A percentile compares a stretch with the other conserved stretches of the same genome.
Conservation (phyloP, 2,888 invertebrate genomes). For the Drosophila nigritarsus region DNA sequence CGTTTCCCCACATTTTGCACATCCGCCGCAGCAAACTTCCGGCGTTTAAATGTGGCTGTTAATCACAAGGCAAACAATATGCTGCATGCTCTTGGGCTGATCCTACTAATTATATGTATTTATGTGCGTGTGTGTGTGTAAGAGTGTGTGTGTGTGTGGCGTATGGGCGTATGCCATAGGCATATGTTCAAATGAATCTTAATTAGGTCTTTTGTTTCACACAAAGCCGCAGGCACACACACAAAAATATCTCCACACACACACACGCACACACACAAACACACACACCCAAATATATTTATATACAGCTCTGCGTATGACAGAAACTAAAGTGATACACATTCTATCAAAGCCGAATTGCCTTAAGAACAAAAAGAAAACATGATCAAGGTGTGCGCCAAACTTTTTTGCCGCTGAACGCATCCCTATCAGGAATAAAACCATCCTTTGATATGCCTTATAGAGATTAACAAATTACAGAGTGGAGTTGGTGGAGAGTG, state of each 20-base stretch:
- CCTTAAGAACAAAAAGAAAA: neutral
- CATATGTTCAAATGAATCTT: slow-evolving; percentile 68
- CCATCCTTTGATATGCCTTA: neutral
- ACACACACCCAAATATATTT: neutral
- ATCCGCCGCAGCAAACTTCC: slow-evolving; percentile 25
- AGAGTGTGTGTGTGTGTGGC: neutral
- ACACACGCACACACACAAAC: neutral
- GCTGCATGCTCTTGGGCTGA: slow-evolving; percentile 64
- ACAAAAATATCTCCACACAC: neutral
- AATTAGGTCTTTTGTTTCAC: slow-evolving; percentile 60
- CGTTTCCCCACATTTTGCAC: slow-evolving; percentile 5
- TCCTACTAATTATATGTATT: slow-evolving; percentile 61
- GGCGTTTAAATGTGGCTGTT: slow-evolving; percentile 63
- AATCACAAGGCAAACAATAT: slow-evolving; percentile 76
- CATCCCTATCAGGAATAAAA: neutral
- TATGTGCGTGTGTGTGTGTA: neutral
- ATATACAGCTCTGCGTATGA: slow-evolving; percentile 11
- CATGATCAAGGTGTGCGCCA: slow-evolving; percentile 6
- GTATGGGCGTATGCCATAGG: slow-evolving; percentile 17
- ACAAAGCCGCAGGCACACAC: slow-evolving; percentile 58
- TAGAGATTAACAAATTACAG: slow-evolving; percentile 1
- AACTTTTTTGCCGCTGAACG: neutral
- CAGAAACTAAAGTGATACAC: slow-evolving; percentile 28
- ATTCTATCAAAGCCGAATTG: slow-evolving; percentile 20
- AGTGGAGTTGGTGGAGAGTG: neutral